Evolutionary conservation across 2,113 vertebrate species (phyloP), one percentile per base, ranked within the genome.

Genomic region (Apodemus speciosus): DNA sequence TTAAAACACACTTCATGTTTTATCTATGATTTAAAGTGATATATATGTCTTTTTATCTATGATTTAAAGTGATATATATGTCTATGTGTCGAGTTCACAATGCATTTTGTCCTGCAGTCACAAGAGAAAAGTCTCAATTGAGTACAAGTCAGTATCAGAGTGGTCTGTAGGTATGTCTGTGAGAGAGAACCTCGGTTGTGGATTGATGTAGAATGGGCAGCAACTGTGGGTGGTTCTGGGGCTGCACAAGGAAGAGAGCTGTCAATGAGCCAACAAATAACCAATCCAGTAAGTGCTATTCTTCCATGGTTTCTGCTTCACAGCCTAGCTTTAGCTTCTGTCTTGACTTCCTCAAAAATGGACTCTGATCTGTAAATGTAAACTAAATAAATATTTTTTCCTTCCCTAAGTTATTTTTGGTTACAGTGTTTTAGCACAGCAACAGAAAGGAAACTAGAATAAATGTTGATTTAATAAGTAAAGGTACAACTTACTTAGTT

Each of bases 391-490:
- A 84, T 16, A 5, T 64, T 46, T 64, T 46, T 43, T 64, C 40
- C 32, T 46, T n/a, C 9, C 40, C 40, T 35, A 35, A 66, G 16
- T 30, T 84, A 40, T 8, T 84, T 53, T n/a, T 79, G 49, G 25
- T 35, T 62, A 84, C 27, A 64, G 38, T 46, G 30, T 49, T 76
- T 49, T 30, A 76, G 30, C 46, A 49, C 27, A 76, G 73, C 27
- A 32, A 49, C 43, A 76, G 43, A 76, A 51, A 32, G 46, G 27
- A 76, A 76, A 32, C 14, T 16, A 76, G 72, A 43, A 49, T 46
- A 64, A 40, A 94, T 95, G 14, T 72, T 84, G 18, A 89, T 85
- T 93, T 40, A 92, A 32, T 58, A 92, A 88, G 92, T 11, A 85
- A 96, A 87, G n/a, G 66, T 38, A 62, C 51, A 75, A 92, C 46